Evolutionary conservation across 2,888 invertebrate genomes (phyloP), one percentile per base, ranked within the genome.

Genomic region (Heteropelma amictum): DNA sequence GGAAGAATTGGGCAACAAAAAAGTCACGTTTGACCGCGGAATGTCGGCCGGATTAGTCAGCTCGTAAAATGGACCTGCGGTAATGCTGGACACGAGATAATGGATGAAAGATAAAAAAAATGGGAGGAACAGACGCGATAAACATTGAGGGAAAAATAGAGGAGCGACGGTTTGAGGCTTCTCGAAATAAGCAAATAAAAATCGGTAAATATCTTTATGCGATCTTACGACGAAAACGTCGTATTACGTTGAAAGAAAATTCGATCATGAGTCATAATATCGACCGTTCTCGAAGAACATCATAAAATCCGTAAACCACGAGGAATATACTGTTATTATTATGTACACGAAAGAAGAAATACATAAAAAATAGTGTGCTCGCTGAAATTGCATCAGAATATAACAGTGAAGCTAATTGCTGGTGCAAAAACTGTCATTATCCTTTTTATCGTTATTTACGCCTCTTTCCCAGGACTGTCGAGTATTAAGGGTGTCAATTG

Each of bases 301-400:
- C 54, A 54, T 67, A 61, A 72, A 72, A 12, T 72, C 56, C 72
- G 69, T 72, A 67, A 78, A 77, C 61, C 67, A 68, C 45, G 67
- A 56, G 65, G 17, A 5, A 7, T 35, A 51, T 69, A 53, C 58
- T 51, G 69, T 72, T 68, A 47, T 19, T 28, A 21, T 7, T 26
- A 8, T 47, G 6, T 47, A 63, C 12, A 12, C 26, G 28, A 23
- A 49, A 23, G n/a, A 49, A 28, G 1, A 21, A 45, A 5, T 45
- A 7, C 5, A 21, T 19, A 45, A 6, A 45, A 14, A 17, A n/a
- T n/a, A n/a, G n/a, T n/a, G n/a, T n/a, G n/a, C n/a, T n/a, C n/a
- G n/a, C n/a, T n/a, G n/a, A n/a, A n/a, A n/a, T n/a, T n/a, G n/a
- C n/a, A n/a, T n/a, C n/a, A n/a, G n/a, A n/a, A n/a, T n/a, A n/a